Conservation (phyloP, 2,888 invertebrate species). For the Eupithecia inturbata region DNA sequence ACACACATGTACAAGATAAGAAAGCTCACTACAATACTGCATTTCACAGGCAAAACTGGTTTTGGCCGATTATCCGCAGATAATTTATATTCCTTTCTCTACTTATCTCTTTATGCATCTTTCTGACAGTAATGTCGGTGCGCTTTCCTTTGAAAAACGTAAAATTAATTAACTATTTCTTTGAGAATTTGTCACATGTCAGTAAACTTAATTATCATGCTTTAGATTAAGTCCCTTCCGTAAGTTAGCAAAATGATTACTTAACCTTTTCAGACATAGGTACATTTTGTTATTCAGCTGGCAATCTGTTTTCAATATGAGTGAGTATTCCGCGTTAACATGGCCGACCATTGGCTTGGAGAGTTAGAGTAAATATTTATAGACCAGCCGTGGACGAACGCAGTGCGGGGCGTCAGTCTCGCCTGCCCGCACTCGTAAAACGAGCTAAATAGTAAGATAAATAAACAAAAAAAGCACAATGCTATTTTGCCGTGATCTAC, state of each 20-base stretch:
- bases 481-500: constrained; percentile 16
- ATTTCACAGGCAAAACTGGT: constrained; percentile 24
- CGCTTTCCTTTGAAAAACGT: neutral
- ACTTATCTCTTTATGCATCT: neutral
- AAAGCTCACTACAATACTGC: constrained; percentile 71
- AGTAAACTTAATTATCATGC: neutral
- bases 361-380: constrained; percentile 84
- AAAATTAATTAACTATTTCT: neutral
- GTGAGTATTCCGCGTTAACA: constrained; percentile 62
- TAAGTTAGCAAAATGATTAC: neutral
- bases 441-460: constrained; percentile 35
- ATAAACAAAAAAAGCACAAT: constrained; percentile 34
- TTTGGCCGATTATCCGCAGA: constrained; percentile 8
- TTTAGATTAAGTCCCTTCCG: neutral
- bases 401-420: constrained; percentile 37
- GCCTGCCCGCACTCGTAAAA: constrained; percentile 37
- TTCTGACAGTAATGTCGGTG: constrained; percentile 1
- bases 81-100: constrained; percentile 10
- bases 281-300: neutral
- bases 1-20: constrained; percentile 77
- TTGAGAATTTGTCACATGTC: neutral
- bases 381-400: constrained; percentile 57
- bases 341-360: constrained; percentile 79
- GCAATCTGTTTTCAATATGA: constrained; percentile 21
- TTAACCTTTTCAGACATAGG: neutral